Evolutionary conservation across 1,140 invertebrate genomes (phyloP), one percentile per base, ranked within the genome.

Genomic region (Chymomyza costata): DNA sequence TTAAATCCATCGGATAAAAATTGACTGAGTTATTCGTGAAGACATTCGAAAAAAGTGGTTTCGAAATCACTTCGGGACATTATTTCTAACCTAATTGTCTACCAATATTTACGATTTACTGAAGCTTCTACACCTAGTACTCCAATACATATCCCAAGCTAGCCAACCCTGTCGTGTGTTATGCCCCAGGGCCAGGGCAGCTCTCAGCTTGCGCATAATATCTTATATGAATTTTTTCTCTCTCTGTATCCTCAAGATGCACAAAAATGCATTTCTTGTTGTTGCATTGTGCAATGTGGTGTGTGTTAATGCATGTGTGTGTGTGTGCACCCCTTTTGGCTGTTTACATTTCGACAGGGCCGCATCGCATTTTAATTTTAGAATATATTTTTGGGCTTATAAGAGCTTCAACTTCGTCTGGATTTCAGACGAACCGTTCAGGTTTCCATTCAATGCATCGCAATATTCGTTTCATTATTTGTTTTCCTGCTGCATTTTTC

Each of bases 281-380:
- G 70, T 62, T 78, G 57, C 41, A 40, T 67, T 57, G 50, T 53
- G 21, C 31, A 19, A 34, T 51, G 34, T 41, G 30, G 21, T 41
- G n/a, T 18, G 21, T 40, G 35, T 19, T 25, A 45, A 16, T 46
- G 35, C 57, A 35, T 62, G 37, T 53, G 50, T 39, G 30, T 40
- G 57, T 43, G 35, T 57, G 53, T 52, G 70, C 62, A 74, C 73
- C 73, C 73, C 73, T 74, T 80, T 80, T 58, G 67, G 69, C 68
- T 73, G 74, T 80, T 80, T 78, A 70, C 73, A 65, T 80, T 80
- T 76, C 73, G 73, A 64, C 73, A 80, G 56, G n/a, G 40, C 73
- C n/a, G n/a, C 53, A 58, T 80, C 61, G 73, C 67, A 80, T 78
- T 80, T 80, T 80, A 81, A 73, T 80, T 80, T 78, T 78, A 78